Base-by-base conservation (phyloP, 2,797 vertebrate genomes). In the Brotula barbata region DNA sequence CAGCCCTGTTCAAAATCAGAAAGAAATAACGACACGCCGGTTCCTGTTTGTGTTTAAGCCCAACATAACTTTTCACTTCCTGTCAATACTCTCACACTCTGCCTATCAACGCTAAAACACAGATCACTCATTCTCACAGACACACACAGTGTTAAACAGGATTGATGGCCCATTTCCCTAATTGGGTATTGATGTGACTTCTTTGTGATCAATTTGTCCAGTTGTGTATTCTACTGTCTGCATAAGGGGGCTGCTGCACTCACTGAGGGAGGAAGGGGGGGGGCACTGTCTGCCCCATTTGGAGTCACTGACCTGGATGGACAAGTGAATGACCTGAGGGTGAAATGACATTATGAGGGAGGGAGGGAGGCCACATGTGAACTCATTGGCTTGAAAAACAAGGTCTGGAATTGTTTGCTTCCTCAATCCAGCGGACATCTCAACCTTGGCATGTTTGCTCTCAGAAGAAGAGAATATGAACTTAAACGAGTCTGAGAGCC, bases 241-340 rank as follows among this genome's bases (percentile, higher is more conserved):
- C 47, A 46, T 25, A 53, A 66, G 51, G 17, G 4, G 37, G 33
- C 23, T 43, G 65, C 55, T 58, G 41, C 40, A 31, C 60, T 19
- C 20, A 8, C 4, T 28, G 25, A 8, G 25, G 31, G 9, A 39
- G 31, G 34, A 39, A 54, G 31, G 59, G 33, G 2, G 31, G 31
- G 31, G 31, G 31, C 6, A 2, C 48, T 50, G 64, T 78, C 69
- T 53, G 71, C 42, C 51, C 75, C 66, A 85, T 87, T 87, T 74
- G 51, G 74, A 90, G 70, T 64, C 82, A 81, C 15, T 89, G 89
- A 89, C 87, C 84, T 83, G 82, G 61, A 89, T 41, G 58, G 65
- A 67, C 45, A 41, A 67, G 41, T 7, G 1, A 41, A 73, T 82
- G 79, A 85, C 87, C 85, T 5, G 48, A 75, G 73, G 76, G 77